Base-by-base conservation (phyloP, 1,140 invertebrate species). In the Thaumetopoea pityocampa region DNA sequence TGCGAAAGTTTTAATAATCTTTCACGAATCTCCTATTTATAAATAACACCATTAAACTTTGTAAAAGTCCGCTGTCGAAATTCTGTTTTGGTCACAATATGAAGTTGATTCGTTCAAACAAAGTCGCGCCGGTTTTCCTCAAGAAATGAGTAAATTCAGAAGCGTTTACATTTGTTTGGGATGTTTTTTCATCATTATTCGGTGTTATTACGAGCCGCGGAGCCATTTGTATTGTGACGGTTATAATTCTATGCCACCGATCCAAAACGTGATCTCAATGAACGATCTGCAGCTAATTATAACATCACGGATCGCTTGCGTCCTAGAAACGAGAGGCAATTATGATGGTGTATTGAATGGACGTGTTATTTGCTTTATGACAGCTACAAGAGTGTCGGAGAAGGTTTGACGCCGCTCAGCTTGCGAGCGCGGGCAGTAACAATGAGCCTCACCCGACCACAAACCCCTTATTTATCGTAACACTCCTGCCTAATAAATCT, bases 271-370 rank as follows among this genome's bases (percentile, higher is more conserved):
- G 45, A 20, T 15, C 51, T 45, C 23, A 45, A 8, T 46, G 7
- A 37, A 30, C n/a, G 37, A 18, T 43, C 33, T 34, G 40, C 48
- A 46, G 51, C 49, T 46, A 65, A 63, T 56, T 67, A 65, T 61
- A 51, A 33, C 37, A 46, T n/a, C n/a, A n/a, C n/a, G n/a, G n/a
- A n/a, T 26, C 37, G 34, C 16, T 47, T 44, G 46, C 24, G 29
- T 45, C 46, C 35, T 22, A 48, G 42, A 30, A 24, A 58, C 49
- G 43, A 73, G 62, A 59, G 58, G 55, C 63, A 73, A 79, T 79
- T 73, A 73, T 65, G 46, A 54, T 42, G 53, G 55, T 52, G 48
- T 65, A 62, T 72, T 65, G 65, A 60, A 37, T 64, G 44, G 38
- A 48, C 36, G 23, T 43, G 40, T 58, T 60, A 45, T 59, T 55